phyloP scores from a whole-genome alignment of 2,888 invertebrate genomes.

The Lochmaea capreae region DNA sequence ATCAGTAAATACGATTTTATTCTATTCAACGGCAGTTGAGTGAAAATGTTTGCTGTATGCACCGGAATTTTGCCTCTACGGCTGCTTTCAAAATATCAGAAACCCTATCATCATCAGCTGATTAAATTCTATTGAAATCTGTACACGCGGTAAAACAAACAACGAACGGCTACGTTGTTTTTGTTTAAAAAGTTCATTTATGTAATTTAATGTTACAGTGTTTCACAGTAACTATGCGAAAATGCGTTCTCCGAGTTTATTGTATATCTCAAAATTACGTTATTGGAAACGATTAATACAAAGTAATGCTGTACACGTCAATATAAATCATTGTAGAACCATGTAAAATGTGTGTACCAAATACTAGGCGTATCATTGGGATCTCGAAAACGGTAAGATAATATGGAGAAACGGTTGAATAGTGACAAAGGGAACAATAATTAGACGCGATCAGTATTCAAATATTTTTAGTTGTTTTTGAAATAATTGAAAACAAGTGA shows the following conservation, averaged over 20 bases:
- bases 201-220: constrained; percentile 9
- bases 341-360: too few relatives aligned
- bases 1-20: constrained; percentile 32
- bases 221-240: background rate
- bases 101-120: constrained; percentile 31
- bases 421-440: too few relatives aligned
- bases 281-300: background rate
- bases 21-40: constrained; percentile 28
- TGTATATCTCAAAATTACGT: background rate
- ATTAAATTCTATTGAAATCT: constrained; percentile 29
- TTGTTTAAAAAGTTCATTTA: constrained; percentile 14
- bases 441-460: too few relatives aligned
- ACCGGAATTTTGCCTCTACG: constrained; percentile 23
- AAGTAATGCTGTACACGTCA: background rate
- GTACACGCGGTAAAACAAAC: background rate
- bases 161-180: constrained; percentile 6
- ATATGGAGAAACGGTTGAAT: too few relatives aligned
- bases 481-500: too few relatives aligned
- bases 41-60: constrained; percentile 28
- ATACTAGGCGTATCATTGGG: too few relatives aligned
- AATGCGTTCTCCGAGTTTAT: background rate
- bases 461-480: too few relatives aligned
- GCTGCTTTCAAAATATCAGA: constrained; percentile 29
- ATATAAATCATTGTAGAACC: too few relatives aligned
- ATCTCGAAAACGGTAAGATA: too few relatives aligned